Conservation (phyloP, 2,113 vertebrate species). For the Podarcis cretensis region DNA sequence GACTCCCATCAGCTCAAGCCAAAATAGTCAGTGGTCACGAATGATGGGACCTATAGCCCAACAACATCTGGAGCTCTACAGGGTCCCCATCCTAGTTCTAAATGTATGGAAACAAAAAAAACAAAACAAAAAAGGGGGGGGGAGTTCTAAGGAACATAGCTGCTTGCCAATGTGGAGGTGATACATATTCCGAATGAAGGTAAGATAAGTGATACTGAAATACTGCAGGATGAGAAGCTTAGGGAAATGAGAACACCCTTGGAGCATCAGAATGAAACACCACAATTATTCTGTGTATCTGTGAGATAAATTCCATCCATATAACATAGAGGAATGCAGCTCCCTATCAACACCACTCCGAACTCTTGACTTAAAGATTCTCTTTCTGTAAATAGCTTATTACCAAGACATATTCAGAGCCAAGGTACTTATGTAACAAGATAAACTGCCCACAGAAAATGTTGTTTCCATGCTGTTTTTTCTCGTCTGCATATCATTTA, state of each 20-base stretch:
- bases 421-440: neutral
- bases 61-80: too few species aligned
- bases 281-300: neutral
- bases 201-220: neutral
- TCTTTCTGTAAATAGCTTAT: neutral
- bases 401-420: neutral
- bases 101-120: neutral
- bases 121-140: too few species aligned
- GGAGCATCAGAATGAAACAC: neutral
- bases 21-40: too few species aligned
- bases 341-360: slow-evolving; percentile 1
- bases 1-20: too few species aligned
- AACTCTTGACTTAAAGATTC: neutral
- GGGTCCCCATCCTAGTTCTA: too few species aligned
- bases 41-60: too few species aligned
- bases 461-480: neutral
- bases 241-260: neutral
- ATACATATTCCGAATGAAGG: neutral
- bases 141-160: neutral
- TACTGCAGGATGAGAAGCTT: neutral
- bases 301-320: neutral
- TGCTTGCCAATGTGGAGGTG: neutral
- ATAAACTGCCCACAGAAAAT: neutral
- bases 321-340: neutral
- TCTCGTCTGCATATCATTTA: neutral